Evolutionary conservation across 2,888 invertebrate genomes (phyloP), one percentile per base, ranked within the genome.

Genomic region (Ormyrus nitidulus): DNA sequence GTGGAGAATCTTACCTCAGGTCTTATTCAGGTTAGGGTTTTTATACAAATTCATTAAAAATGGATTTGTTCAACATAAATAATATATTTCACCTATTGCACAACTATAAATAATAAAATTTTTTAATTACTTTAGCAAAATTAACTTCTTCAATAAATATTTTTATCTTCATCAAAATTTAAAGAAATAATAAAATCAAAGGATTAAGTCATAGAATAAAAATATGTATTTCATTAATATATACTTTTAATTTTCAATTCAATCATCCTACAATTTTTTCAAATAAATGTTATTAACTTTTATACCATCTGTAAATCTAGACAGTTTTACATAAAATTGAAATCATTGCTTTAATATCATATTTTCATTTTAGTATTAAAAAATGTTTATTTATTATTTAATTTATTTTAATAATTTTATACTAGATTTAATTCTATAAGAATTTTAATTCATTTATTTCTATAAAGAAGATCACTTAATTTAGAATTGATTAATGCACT

Each of bases 1-100:
- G 87, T 87, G 85, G 87, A 86, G 82, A 87, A 83, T 87, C 86
- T 87, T 84, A 87, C 87, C 83, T 85, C 87, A 85, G 87, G 86
- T 83, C 86, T 86, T 82, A 85, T 87, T 84, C 86, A 87, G 87
- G 87, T 87, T 85, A 85, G 87, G 84, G 84, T 62, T 53, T 62
- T 68, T 68, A 58, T 68, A 44, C 53, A 76, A 59, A 76, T 51
- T 61, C 13, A 9, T 53, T 59, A 46, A 75, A 68, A 68, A 54
- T 10, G 19, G 48, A 61, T 53, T 53, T 68, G 59, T 61, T 61
- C 49, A 69, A 76, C 53, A 11, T 6, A 76, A 75, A 68, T 68
- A 54, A 76, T 76, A 59, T 46, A 61, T 61, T 44, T 53, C 65
- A 68, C 59, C 13, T 10, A 61, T 11, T 76, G 76, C 76, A 76